phyloP scores from a whole-genome alignment of 2,113 vertebrate genomes.

The Deroptyus accipitrinus region DNA sequence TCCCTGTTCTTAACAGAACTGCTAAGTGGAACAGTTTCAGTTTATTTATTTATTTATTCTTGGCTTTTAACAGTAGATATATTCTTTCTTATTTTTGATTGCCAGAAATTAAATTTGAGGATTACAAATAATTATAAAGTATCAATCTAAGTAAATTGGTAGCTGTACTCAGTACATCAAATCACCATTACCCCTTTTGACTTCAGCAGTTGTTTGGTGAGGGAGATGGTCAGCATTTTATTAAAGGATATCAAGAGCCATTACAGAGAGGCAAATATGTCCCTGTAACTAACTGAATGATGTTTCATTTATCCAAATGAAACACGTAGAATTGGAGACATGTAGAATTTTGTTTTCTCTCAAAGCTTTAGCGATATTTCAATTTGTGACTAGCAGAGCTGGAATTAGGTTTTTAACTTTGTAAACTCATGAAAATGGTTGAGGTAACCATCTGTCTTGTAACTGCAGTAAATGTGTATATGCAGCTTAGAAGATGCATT shows the following conservation, averaged over 20 bases:
- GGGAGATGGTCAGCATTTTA: neutral
- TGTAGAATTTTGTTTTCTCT: neutral
- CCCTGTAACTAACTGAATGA: neutral
- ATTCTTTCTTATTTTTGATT: neutral
- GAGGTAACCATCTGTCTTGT: constrained; percentile 28
- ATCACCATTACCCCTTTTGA: neutral
- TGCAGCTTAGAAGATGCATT: neutral
- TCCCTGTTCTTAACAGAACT: neutral
- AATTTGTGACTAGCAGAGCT: neutral
- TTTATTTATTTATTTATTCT: neutral
- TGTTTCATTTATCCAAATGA: neutral
- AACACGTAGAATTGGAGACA: neutral
- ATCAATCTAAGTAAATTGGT: neutral
- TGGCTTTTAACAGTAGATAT: neutral
- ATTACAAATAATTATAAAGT: neutral
- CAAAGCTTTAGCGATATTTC: neutral
- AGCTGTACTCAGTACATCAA: neutral
- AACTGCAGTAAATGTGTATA: neutral
- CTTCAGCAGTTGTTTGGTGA: neutral
- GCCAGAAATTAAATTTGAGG: neutral
- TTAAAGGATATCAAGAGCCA: neutral
- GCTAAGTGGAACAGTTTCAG: neutral
- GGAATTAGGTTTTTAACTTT: neutral
- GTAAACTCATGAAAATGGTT: neutral
- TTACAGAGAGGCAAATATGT: neutral